Percentiles rank a stretch among this genome's conserved stretches.
phyloP scores from a whole-genome alignment of 1,140 invertebrate species.

The Asbolus verrucosus region DNA sequence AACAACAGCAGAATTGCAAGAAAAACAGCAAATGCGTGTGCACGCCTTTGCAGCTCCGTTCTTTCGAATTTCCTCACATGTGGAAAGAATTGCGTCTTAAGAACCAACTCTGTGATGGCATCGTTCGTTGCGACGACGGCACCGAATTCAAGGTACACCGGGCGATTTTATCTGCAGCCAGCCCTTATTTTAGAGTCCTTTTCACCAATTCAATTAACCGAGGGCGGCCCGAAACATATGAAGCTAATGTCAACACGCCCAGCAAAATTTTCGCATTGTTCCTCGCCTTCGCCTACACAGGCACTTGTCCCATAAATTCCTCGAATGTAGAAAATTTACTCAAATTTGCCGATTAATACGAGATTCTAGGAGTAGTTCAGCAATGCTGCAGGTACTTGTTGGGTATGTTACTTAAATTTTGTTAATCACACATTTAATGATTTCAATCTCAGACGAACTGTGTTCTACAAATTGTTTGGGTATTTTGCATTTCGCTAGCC shows the following conservation, averaged over 20 bases:
- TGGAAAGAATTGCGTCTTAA: conserved; percentile 74
- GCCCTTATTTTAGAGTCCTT: conserved; percentile 75
- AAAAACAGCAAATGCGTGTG: conserved; percentile 53
- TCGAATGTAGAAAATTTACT: conserved; percentile 74
- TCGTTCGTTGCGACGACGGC: conserved; percentile 71
- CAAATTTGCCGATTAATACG: conserved; percentile 73
- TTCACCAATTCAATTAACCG: conserved; percentile 74
- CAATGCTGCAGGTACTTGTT: conserved; percentile 73
- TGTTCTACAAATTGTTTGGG: conserved; percentile 66
- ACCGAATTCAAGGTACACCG: conserved; percentile 74
- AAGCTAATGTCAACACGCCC: conserved; percentile 68
- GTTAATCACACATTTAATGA: conserved; percentile 1
- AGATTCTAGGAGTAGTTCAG: conserved; percentile 73
- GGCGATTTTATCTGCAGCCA: conserved; percentile 74
- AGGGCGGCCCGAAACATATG: conserved; percentile 67
- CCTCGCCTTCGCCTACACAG: conserved; percentile 77
- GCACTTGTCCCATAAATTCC: conserved; percentile 70
- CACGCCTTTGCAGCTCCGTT: conserved; percentile 42
- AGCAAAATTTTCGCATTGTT: conserved; percentile 68
- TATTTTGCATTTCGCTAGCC: too few relatives aligned
- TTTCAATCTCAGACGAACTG: conserved; percentile 59
- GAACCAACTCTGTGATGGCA: conserved; percentile 72
- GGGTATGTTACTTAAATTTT: conserved; percentile 37
- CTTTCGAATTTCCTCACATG: conserved; percentile 70
- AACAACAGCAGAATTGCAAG: conserved; percentile 23